Conservation (phyloP, 2,797 vertebrate species). For the Gymnocypris eckloni region DNA sequence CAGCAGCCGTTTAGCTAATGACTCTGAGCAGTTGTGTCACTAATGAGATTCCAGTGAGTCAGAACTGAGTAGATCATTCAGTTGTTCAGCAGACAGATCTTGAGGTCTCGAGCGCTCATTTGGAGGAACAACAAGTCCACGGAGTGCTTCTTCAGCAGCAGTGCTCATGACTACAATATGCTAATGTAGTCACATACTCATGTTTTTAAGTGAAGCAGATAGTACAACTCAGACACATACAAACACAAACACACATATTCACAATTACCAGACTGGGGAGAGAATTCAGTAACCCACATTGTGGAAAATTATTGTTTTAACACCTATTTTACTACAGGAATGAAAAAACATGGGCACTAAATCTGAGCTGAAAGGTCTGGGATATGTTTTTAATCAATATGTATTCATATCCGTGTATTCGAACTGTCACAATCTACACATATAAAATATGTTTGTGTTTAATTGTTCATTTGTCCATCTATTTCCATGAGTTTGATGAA, state of each 20-base stretch:
- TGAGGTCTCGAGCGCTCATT: conserved; percentile 23
- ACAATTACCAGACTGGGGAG: neutral
- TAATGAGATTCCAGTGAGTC: conserved; percentile 31
- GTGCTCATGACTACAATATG: conserved; percentile 20
- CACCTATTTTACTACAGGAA: neutral
- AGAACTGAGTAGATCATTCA: conserved; percentile 36
- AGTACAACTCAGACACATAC: neutral
- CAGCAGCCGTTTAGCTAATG: conserved; percentile 12
- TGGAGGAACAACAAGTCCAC: conserved; percentile 20
- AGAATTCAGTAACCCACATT: neutral
- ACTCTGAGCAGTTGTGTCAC: conserved; percentile 1
- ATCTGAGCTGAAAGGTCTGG: neutral
- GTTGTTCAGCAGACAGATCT: conserved; percentile 39
- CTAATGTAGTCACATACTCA: neutral
- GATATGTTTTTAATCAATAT: neutral
- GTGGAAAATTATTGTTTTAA: neutral
- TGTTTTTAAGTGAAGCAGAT: conserved; percentile 9
- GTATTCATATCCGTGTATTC: neutral
- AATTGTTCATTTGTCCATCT: neutral
- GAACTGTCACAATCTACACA: neutral
- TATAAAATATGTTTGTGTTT: neutral
- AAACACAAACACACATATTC: neutral
- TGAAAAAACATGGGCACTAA: neutral
- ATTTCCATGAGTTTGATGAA: neutral
- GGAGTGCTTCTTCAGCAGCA: conserved; percentile 38